Evolutionary conservation across 23 tunicate genomes (phyloP), one percentile per base, ranked within the genome.

Genomic region (Diplosoma virens): DNA sequence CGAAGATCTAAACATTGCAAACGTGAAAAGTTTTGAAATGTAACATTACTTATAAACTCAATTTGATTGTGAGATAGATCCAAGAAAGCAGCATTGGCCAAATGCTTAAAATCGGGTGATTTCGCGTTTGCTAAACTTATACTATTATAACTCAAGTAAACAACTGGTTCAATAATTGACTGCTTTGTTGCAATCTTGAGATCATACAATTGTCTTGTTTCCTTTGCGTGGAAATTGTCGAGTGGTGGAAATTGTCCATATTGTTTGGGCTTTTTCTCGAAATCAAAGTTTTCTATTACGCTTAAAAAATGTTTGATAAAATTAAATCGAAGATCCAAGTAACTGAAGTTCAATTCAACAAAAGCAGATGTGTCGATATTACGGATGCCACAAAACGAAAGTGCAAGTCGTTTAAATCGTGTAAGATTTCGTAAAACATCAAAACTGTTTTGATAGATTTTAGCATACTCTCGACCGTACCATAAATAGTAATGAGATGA

Each of bases 41-140:
- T 37, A 22, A 24, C 32, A 1, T 30, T 37, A 24, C 28, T 2
- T 20, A 75, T 30, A 41, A 53, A 75, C 3, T 54, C 55, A 9
- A 75, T 75, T 1, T n/a, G 50, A 30, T 75, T 75, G 66, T 29
- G 55, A 27, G 79, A 55, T 4, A 55, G 61, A n/a, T 55, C 61
- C 23, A 55, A n/a, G 23, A 17, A n/a, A 18, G 61, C 22, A 17
- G 23, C 61, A 55, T 17, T 17, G 22, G 22, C 25, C n/a, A 55
- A 55, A n/a, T 55, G 22, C 23, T 55, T 55, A 24, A 55, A n/a
- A 11, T 24, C 5, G 22, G 5, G 22, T 18, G 23, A 55, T 55
- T 9, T 11, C 61, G 22, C n/a, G 61, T n/a, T 9, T 11, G 61
- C 5, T 11, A 55, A n/a, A n/a, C n/a, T n/a, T n/a, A n/a, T n/a